Conservation (phyloP, 2,888 invertebrate species). For the Diogma glabrata region DNA sequence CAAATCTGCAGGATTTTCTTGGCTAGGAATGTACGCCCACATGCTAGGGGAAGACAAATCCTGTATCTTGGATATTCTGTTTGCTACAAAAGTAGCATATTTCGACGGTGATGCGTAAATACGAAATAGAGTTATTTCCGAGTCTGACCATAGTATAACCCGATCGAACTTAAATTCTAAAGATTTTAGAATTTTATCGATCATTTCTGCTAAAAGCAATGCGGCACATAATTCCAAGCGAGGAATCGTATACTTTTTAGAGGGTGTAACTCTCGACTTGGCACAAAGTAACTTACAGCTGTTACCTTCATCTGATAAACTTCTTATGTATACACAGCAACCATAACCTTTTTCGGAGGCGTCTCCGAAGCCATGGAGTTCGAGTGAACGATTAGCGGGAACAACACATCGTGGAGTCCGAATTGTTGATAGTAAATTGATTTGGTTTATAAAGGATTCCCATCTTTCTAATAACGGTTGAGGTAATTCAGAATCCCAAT, state of each 20-base stretch:
- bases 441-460: background rate
- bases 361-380: no score
- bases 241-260: background rate
- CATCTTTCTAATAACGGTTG: background rate
- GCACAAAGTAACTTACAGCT: background rate
- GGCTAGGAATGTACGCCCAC: background rate
- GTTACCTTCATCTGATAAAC: background rate
- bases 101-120: background rate
- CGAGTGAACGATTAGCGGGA: background rate
- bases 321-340: background rate
- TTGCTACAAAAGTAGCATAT: no score
- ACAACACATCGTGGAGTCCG: background rate
- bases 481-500: background rate
- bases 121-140: background rate
- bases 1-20: no score
- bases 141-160: background rate
- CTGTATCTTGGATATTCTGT: no score
- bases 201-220: background rate
- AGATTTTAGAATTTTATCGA: background rate
- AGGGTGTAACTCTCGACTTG: background rate
- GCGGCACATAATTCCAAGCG: background rate
- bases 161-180: no score
- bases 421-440: background rate
- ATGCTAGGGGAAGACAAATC: background rate
- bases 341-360: no score